These are phyloP conservation scores for Cephus rjabovi DNA, from an alignment of 2,888 invertebrate genomes.

Conservation along the genomic window DNA sequence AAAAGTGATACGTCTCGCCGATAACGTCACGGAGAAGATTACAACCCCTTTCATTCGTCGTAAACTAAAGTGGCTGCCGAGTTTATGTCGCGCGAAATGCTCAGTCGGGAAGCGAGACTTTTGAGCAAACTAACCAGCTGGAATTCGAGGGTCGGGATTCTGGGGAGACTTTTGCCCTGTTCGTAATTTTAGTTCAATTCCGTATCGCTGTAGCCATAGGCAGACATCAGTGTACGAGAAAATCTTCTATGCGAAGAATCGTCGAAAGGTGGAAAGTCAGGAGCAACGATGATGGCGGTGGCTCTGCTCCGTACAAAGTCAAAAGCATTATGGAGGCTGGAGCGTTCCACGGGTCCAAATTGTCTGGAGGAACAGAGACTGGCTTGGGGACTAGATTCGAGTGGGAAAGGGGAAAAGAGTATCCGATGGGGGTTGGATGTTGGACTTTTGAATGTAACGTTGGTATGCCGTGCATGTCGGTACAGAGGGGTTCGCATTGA, in stretches of 20 bases:
- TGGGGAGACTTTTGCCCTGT: neutral
- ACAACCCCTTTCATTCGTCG: neutral
- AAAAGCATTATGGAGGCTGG: neutral
- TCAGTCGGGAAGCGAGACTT: neutral
- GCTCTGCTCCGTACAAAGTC: neutral
- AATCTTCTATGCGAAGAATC: neutral
- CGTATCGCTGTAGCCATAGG: neutral
- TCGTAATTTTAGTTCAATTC: neutral
- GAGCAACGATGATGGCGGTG: neutral
- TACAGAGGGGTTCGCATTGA: constrained; percentile 64
- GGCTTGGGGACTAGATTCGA: constrained; percentile 24
- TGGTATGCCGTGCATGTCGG: constrained; percentile 54
- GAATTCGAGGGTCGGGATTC: neutral
- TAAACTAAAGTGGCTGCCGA: neutral
- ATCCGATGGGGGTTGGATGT: neutral
- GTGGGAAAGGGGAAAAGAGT: neutral
- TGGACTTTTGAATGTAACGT: constrained; percentile 16
- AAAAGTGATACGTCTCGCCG: neutral
- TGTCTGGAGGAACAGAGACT: constrained; percentile 29
- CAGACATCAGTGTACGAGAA: neutral
- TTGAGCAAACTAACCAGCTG: neutral
- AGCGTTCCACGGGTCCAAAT: neutral
- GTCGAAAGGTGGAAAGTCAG: neutral
- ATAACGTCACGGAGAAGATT: neutral
- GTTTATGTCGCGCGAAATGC: too few species aligned